phyloP scores from a whole-genome alignment of 2,888 invertebrate genomes.

The Parthenolecanium corni region DNA sequence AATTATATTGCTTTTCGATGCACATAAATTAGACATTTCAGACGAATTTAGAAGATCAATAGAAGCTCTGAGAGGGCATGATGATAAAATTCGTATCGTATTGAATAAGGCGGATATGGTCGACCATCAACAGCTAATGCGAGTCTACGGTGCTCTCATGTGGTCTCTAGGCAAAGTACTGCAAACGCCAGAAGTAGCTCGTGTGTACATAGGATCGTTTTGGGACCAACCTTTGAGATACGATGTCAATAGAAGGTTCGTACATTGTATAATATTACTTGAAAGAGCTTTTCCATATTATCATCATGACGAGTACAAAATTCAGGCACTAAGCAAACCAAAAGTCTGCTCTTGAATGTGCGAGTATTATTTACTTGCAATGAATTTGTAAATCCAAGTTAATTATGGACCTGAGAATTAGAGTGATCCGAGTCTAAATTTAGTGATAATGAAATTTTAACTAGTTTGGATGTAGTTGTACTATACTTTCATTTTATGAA shows the following conservation, averaged over 20 bases:
- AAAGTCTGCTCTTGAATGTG: no score
- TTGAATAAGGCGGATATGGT: slow-evolving; percentile 56
- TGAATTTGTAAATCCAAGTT: no score
- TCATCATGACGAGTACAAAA: not conserved
- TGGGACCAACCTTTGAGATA: slow-evolving; percentile 51
- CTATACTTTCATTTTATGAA: no score
- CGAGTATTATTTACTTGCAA: no score
- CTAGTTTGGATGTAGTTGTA: no score
- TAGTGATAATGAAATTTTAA: no score
- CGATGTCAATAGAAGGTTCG: slow-evolving; percentile 46
- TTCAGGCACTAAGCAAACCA: no score
- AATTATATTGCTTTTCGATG: slow-evolving; percentile 54
- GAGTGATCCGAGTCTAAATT: no score
- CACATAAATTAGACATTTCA: slow-evolving; percentile 56
- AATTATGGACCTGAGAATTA: no score
- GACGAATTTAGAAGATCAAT: slow-evolving; percentile 54
- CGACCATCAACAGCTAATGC: slow-evolving; percentile 54
- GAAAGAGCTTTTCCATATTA: no score
- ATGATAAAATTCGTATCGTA: slow-evolving; percentile 53
- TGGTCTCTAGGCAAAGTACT: slow-evolving; percentile 57
- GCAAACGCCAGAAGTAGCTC: slow-evolving; percentile 53
- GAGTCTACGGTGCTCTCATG: slow-evolving; percentile 56
- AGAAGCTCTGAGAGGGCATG: slow-evolving; percentile 48
- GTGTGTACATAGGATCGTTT: slow-evolving; percentile 57
- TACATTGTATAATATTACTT: not conserved